Conservation (phyloP, 2,113 vertebrate genomes). For the Ascaphus truei region DNA sequence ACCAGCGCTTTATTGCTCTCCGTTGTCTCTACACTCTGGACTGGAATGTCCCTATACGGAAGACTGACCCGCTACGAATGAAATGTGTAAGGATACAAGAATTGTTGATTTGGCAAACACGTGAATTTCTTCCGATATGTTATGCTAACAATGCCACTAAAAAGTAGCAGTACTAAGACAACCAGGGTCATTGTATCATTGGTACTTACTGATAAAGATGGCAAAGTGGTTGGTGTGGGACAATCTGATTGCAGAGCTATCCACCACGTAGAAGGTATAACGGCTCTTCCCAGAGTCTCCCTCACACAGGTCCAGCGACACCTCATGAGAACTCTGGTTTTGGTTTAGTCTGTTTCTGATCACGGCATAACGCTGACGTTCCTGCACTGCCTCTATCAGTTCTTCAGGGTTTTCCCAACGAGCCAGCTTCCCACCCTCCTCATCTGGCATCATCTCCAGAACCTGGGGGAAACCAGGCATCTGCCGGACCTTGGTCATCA, state of each 20-base stretch:
- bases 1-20: too few relatives aligned
- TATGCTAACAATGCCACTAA: too few relatives aligned
- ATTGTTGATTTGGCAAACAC: too few relatives aligned
- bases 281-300: constrained; percentile 71
- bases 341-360: constrained; percentile 76
- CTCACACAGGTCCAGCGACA: constrained; percentile 79
- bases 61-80: too few relatives aligned
- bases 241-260: constrained; percentile 70
- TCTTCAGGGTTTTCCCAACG: constrained; percentile 59
- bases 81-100: too few relatives aligned
- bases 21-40: too few relatives aligned
- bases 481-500: constrained; percentile 89
- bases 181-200: too few relatives aligned
- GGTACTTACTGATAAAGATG: constrained; percentile 92
- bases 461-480: constrained; percentile 61
- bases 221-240: constrained; percentile 81
- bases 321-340: constrained; percentile 52
- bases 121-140: too few relatives aligned
- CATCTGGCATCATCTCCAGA: constrained; percentile 82
- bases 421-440: constrained; percentile 73
- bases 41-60: too few relatives aligned
- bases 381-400: constrained; percentile 73
- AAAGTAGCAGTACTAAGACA: too few relatives aligned
- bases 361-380: constrained; percentile 82
- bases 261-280: constrained; percentile 86